A percentile compares a stretch with the other conserved stretches of the same genome.
These are phyloP conservation scores for Brotula barbata DNA, from an alignment of 2,797 vertebrate genomes.

Conservation along the genomic window DNA sequence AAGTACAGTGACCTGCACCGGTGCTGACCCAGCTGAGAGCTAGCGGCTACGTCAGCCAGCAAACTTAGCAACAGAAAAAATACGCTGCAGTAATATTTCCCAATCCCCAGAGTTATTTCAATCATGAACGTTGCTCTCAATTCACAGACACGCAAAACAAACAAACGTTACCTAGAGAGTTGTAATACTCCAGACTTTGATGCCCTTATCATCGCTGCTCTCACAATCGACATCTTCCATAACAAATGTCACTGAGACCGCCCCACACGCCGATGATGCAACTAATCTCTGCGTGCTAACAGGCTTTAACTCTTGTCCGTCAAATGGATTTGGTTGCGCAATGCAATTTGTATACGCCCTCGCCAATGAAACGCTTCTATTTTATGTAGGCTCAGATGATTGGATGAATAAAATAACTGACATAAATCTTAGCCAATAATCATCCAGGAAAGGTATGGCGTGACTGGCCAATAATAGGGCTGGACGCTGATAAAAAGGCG, in stretches of 20 bases:
- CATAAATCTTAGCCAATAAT: not conserved
- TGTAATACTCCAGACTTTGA: constrained; percentile 61
- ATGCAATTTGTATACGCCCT: not conserved
- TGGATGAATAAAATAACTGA: not conserved
- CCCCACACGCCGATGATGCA: not conserved
- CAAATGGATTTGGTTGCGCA: no score
- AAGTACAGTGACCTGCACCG: not conserved
- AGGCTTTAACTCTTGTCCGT: no score
- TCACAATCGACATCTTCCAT: constrained; percentile 70
- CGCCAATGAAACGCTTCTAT: not conserved
- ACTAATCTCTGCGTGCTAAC: not conserved
- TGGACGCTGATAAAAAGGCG: constrained; percentile 18
- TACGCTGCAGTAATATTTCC: not conserved
- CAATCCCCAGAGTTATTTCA: not conserved
- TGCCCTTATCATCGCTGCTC: constrained; percentile 58
- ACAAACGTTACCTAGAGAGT: constrained; percentile 68
- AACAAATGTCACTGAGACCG: constrained; percentile 41
- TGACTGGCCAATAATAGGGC: not conserved
- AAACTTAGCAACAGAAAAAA: constrained; percentile 2
- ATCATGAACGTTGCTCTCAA: accelerated
- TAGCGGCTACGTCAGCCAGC: constrained; percentile 14
- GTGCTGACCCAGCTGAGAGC: not conserved
- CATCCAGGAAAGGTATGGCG: not conserved
- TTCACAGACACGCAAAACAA: not conserved
- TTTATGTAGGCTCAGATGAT: not conserved